phyloP scores from a whole-genome alignment of 2,113 vertebrate genomes.

The Bostrychus sinensis region DNA sequence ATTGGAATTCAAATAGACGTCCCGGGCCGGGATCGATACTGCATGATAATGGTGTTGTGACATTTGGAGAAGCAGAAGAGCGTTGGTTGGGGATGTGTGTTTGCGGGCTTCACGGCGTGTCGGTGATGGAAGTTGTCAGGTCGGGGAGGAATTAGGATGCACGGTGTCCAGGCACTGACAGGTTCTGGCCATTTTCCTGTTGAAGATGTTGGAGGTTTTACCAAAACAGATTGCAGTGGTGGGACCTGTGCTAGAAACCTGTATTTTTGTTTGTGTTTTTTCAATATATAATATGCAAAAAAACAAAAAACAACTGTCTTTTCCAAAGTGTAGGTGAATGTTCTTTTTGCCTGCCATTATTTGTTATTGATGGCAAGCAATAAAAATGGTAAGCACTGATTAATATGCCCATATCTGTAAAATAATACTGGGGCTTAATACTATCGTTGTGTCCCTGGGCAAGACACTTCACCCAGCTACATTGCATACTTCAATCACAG shows the following conservation, averaged over 20 bases:
- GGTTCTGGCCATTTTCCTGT: neutral
- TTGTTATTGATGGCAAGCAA: too few species aligned
- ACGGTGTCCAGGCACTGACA: neutral
- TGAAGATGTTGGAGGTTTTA: neutral
- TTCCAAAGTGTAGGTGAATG: too few species aligned
- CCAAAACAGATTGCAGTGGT: neutral
- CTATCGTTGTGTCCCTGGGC: too few species aligned
- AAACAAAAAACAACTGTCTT: too few species aligned
- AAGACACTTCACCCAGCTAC: too few species aligned
- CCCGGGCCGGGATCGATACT: slow-evolving; percentile 58
- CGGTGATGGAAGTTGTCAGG: slow-evolving; percentile 8
- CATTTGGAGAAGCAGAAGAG: slow-evolving; percentile 35
- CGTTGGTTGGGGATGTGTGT: slow-evolving; percentile 11
- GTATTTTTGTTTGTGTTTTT: neutral
- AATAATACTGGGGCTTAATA: too few species aligned
- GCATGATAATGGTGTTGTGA: slow-evolving; percentile 65
- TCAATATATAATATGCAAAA: too few species aligned
- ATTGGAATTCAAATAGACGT: slow-evolving; percentile 55
- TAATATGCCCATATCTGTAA: too few species aligned
- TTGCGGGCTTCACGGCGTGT: slow-evolving; percentile 12
- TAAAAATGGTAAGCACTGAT: too few species aligned
- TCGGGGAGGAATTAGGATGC: neutral
- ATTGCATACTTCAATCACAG: too few species aligned
- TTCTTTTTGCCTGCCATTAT: too few species aligned
- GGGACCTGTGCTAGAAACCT: neutral